Conservation (phyloP, 1,140 invertebrate species). For the Drosophila nannoptera region DNA sequence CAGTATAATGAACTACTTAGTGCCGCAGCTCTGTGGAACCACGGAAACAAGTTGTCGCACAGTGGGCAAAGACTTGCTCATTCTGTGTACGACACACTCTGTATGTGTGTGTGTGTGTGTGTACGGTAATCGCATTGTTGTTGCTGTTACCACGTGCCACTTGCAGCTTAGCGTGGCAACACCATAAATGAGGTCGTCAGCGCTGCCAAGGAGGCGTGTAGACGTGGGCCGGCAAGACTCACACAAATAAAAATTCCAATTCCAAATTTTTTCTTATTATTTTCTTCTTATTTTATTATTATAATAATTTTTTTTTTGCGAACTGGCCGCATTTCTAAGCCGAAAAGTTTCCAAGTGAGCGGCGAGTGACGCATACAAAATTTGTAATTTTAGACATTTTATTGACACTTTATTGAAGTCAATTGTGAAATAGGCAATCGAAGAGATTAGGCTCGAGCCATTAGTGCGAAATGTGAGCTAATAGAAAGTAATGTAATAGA, state of each 20-base stretch:
- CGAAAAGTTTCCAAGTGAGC: conserved; percentile 17
- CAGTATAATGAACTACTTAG: conserved; percentile 72
- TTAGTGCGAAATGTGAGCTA: conserved; percentile 4
- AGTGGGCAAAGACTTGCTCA: conserved; percentile 25
- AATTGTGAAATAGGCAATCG: conserved; percentile 20
- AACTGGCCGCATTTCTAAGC: conserved; percentile 42
- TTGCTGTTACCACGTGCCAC: conserved; percentile 50
- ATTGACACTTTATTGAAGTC: conserved; percentile 35
- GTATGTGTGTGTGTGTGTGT: neutral
- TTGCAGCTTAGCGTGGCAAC: conserved; percentile 47
- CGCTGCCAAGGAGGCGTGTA: conserved; percentile 22
- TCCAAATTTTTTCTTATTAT: too few relatives aligned
- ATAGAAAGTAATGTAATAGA: neutral
- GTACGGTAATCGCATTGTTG: conserved; percentile 18
- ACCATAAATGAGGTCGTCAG: conserved; percentile 36
- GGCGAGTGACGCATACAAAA: conserved; percentile 35
- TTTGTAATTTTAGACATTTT: conserved; percentile 17
- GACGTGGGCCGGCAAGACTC: conserved; percentile 22
- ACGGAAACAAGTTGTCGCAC: conserved; percentile 55
- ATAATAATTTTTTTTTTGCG: conserved; percentile 14
- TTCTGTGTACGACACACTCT: neutral
- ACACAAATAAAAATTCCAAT: neutral
- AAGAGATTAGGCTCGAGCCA: conserved; percentile 17
- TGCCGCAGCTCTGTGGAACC: conserved; percentile 22
- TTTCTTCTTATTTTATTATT: neutral